Base-by-base conservation (phyloP, 2,113 vertebrate genomes). In the Morone saxatilis region DNA sequence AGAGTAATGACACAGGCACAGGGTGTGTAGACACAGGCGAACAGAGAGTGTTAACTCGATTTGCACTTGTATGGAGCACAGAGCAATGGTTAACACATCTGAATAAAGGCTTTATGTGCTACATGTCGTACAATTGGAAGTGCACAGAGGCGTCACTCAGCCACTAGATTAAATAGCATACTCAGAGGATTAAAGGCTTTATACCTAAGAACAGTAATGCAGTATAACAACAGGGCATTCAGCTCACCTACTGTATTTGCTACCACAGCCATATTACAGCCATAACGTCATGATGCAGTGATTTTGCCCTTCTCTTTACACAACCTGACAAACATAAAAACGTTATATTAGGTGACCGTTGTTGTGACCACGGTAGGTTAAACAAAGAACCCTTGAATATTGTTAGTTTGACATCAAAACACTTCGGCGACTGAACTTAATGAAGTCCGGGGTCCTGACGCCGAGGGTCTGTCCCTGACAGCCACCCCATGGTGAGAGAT, bases 51-150 rank as follows among this genome's bases (percentile, higher is more conserved):
- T 91, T 95, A 93, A 94, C 92, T 94, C 80, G 80, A 95, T 95
- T 96, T 94, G 95, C 94, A 94, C 94, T 94, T 95, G 92, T 94
- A 95, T 95, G 87, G 91, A 80, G 87, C 84, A 71, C 85, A 56
- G 88, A 84, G 88, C 90, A 78, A 80, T 92, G 90, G 93, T 92
- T 94, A 95, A 94, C 90, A 89, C 89, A 83, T 94, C 87, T 91
- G 89, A 94, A 93, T 92, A 91, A 93, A 90, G 86, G 90, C 86
- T 91, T 93, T 92, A 80, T 90, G 85, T 61, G 81, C 87, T 80
- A 90, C 70, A 83, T 88, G 91, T 86, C 74, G 66, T 79, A 86
- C 89, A 91, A 93, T 87, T 86, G 91, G 78, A 88, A 78, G 88
- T 78, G 84, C 89, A 84, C 81, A 86, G 90, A 90, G 86, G 87